A percentile compares a stretch with the other conserved stretches of the same genome.
phyloP scores from a whole-genome alignment of 2,113 vertebrate genomes.

The Oncorhynchus keta region DNA sequence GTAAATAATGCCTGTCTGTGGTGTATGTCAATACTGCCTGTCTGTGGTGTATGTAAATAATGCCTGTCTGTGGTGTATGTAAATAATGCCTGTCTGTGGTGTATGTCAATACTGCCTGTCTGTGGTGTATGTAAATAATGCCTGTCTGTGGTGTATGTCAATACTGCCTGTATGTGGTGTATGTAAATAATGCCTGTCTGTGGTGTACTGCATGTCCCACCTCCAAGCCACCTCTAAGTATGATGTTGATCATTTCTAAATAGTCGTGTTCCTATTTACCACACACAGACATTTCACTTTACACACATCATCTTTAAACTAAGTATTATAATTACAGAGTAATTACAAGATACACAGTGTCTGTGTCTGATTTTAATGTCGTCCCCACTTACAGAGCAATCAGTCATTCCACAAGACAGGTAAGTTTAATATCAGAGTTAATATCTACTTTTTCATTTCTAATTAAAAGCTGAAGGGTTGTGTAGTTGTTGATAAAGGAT shows the following conservation, averaged over 20 bases:
- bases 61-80: neutral
- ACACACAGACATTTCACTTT: slow-evolving; percentile 14
- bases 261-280: neutral
- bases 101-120: neutral
- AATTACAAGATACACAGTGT: slow-evolving; percentile 58
- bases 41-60: neutral
- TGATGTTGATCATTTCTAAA: neutral
- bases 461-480: slow-evolving; percentile 45
- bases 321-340: slow-evolving; percentile 54
- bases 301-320: slow-evolving; percentile 45
- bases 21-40: neutral
- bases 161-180: neutral
- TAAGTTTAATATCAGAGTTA: slow-evolving; percentile 37
- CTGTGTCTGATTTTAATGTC: slow-evolving; percentile 52
- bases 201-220: slow-evolving; percentile 19
- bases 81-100: neutral
- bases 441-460: slow-evolving; percentile 38
- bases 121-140: neutral
- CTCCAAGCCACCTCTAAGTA: too few species aligned
- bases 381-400: slow-evolving; percentile 45
- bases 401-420: slow-evolving; percentile 29
- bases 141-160: neutral
- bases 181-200: neutral
- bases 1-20: too few species aligned
- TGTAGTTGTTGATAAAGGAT: neutral